A percentile compares a stretch with the other conserved stretches of the same genome.
These are phyloP conservation scores for Lasiurus borealis DNA, from an alignment of 2,113 vertebrate genomes.

Conservation along the genomic window DNA sequence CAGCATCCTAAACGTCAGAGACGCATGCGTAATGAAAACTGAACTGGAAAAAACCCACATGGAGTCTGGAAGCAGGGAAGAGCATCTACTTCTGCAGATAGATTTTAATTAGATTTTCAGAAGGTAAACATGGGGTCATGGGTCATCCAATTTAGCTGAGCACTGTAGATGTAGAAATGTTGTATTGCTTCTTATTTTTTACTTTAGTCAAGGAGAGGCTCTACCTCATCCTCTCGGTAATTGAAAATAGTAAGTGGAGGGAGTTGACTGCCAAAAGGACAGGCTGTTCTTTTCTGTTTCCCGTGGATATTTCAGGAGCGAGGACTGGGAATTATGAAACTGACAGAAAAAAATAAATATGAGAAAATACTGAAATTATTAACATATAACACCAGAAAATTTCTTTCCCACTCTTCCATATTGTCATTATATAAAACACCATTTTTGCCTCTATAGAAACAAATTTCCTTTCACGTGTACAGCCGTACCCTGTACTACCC, in stretches of 20 bases:
- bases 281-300: conserved; percentile 67
- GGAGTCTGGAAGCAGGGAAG: conserved; percentile 70
- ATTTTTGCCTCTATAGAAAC: conserved; percentile 68
- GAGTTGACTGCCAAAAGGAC: conserved; percentile 74
- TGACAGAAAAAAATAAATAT: conserved; percentile 73
- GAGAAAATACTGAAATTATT: conserved; percentile 74
- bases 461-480: not conserved
- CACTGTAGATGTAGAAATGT: not conserved
- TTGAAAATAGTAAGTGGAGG: conserved; percentile 72
- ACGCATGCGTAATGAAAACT: conserved; percentile 68
- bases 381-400: conserved; percentile 66
- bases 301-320: conserved; percentile 72
- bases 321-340: conserved; percentile 71
- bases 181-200: conserved; percentile 36
- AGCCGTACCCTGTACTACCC: not conserved
- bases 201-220: conserved; percentile 61
- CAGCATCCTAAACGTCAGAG: conserved; percentile 73
- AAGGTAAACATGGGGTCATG: conserved; percentile 67
- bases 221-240: conserved; percentile 59
- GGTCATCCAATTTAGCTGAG: conserved; percentile 52
- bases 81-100: conserved; percentile 75
- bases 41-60: conserved; percentile 71
- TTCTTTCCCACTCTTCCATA: conserved; percentile 70
- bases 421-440: conserved; percentile 76
- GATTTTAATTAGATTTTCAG: conserved; percentile 80